Percentiles rank a stretch among this genome's conserved stretches.
phyloP scores from a whole-genome alignment of 2,113 vertebrate genomes.

The Oreochromis spilurus region DNA sequence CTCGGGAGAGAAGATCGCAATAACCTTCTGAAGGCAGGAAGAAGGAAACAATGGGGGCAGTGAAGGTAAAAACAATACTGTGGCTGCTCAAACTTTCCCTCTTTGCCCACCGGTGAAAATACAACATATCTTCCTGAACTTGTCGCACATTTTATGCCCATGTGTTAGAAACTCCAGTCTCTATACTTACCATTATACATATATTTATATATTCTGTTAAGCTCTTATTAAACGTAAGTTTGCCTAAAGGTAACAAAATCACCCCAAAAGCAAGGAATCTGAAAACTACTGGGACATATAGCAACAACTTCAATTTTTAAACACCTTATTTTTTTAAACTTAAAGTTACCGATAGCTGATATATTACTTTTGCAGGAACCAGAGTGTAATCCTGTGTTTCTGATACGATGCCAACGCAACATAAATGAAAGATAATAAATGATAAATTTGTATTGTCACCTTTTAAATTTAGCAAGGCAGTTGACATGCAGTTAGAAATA shows the following conservation, averaged over 20 bases:
- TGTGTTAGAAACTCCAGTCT: background rate
- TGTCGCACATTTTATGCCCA: background rate
- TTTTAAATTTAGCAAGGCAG: background rate
- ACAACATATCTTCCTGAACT: background rate
- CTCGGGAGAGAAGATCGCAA: constrained; percentile 1
- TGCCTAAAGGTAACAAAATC: background rate
- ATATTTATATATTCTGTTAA: background rate
- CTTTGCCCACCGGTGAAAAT: background rate
- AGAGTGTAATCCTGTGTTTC: background rate
- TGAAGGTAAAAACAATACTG: background rate
- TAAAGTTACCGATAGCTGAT: background rate
- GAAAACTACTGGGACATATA: background rate
- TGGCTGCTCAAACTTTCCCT: background rate
- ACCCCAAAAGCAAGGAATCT: background rate
- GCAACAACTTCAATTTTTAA: background rate
- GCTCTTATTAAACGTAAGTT: background rate
- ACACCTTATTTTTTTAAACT: background rate
- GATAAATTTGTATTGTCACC: background rate
- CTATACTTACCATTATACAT: background rate
- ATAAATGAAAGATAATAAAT: background rate
- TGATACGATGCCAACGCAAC: background rate
- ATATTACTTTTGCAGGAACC: background rate
- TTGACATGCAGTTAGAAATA: background rate
- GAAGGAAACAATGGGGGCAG: background rate
- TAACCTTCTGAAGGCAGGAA: background rate